Percentiles rank a stretch among this genome's conserved stretches.
phyloP scores from a whole-genome alignment of 1,140 invertebrate genomes.

The Protaetia brevitarsis region DNA sequence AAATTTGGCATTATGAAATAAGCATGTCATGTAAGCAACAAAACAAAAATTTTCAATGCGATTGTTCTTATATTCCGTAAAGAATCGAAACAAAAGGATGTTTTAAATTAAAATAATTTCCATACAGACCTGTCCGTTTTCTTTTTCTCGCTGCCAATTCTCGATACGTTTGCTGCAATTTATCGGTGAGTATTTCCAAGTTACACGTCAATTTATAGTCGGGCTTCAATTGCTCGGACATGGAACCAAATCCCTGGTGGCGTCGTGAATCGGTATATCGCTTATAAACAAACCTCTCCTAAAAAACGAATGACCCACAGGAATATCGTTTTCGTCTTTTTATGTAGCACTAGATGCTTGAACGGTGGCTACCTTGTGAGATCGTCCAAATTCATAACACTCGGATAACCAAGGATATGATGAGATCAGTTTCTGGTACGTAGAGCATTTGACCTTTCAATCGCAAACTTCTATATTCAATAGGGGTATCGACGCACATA shows the following conservation, averaged over 20 bases:
- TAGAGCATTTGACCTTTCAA: slow-evolving; percentile 96
- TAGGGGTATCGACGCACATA: slow-evolving; percentile 64
- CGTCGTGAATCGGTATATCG: slow-evolving; percentile 95
- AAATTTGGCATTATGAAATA: too few relatives aligned
- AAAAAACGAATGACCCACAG: slow-evolving; percentile 17
- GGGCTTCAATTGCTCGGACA: slow-evolving; percentile 96
- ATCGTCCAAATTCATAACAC: slow-evolving; percentile 92
- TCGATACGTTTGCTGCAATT: slow-evolving; percentile 91
- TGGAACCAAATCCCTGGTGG: slow-evolving; percentile 90
- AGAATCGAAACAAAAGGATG: neutral
- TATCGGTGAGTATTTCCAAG: slow-evolving; percentile 93
- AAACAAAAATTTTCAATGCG: neutral
- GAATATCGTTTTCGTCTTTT: neutral
- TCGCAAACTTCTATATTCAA: slow-evolving; percentile 66
- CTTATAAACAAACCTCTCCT: slow-evolving; percentile 89
- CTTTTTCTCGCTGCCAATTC: slow-evolving; percentile 91
- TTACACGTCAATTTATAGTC: slow-evolving; percentile 97
- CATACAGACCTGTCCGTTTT: slow-evolving; percentile 86
- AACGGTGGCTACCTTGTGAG: slow-evolving; percentile 69
- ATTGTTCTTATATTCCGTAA: neutral
- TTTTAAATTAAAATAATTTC: slow-evolving; percentile 7
- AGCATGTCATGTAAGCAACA: neutral
- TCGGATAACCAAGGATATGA: slow-evolving; percentile 92
- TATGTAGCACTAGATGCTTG: too few relatives aligned
- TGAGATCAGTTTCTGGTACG: slow-evolving; percentile 82